A percentile compares a stretch with the other conserved stretches of the same genome.
These are phyloP conservation scores for Heliconius charithonia DNA, from an alignment of 2,888 invertebrate genomes.

Conservation along the genomic window DNA sequence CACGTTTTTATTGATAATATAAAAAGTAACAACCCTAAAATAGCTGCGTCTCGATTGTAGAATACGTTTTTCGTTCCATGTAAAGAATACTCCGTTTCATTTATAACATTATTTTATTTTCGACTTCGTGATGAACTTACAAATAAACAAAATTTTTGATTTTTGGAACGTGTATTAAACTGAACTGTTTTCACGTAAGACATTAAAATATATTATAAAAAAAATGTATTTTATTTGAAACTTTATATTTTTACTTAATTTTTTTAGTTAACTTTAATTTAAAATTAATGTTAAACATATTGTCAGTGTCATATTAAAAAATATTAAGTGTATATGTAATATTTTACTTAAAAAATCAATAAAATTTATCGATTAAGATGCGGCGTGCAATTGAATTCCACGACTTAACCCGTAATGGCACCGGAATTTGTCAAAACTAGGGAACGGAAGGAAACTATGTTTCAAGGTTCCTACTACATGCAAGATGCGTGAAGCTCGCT, in stretches of 20 bases:
- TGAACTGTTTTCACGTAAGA: background rate
- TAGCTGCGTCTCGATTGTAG: constrained; percentile 37
- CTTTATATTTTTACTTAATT: no score
- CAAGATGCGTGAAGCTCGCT: background rate
- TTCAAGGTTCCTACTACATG: no score
- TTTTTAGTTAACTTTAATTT: no score
- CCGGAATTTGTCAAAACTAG: no score
- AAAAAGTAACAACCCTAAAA: constrained; percentile 42
- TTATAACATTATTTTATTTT: constrained; percentile 42
- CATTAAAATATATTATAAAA: background rate
- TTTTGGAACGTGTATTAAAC: background rate
- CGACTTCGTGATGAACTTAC: constrained; percentile 25
- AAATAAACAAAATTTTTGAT: background rate
- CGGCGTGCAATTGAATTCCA: no score
- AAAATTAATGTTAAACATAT: no score
- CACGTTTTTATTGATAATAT: constrained; percentile 14
- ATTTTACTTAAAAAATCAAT: background rate
- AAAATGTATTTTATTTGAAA: background rate
- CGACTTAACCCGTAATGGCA: no score
- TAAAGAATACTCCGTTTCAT: constrained; percentile 32
- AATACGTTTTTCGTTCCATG: constrained; percentile 40
- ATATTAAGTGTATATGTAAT: background rate
- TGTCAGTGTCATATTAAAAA: background rate
- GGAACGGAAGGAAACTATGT: no score
- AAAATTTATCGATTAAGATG: background rate